A percentile compares a stretch with the other conserved stretches of the same genome.
phyloP scores from a whole-genome alignment of 2,797 vertebrate genomes.

The Cuniculus paca region DNA sequence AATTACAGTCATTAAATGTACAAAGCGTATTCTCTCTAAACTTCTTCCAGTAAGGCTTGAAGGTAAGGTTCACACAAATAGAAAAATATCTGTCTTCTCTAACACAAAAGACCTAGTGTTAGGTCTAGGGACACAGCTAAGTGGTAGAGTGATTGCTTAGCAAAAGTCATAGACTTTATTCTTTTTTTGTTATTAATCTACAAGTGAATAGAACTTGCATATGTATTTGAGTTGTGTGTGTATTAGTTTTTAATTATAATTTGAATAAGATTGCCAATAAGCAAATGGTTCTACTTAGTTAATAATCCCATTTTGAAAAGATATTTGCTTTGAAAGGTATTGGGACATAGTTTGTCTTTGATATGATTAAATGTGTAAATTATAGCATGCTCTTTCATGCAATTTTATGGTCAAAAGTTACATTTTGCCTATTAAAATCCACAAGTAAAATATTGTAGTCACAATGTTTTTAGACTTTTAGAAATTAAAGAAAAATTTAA shows the following conservation, averaged over 20 bases:
- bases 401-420: conserved; percentile 28
- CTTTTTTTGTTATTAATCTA: neutral
- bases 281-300: neutral
- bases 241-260: conserved; percentile 58
- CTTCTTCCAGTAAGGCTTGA: neutral
- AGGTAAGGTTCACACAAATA: neutral
- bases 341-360: conserved; percentile 31
- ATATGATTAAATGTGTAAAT: conserved; percentile 53
- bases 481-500: neutral
- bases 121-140: neutral
- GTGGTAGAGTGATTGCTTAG: neutral
- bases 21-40: neutral
- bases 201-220: neutral
- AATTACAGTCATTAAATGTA: conserved; percentile 7
- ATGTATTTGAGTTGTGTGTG: neutral
- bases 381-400: neutral
- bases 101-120: neutral
- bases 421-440: conserved; percentile 1
- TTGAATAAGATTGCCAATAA: conserved; percentile 7
- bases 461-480: conserved; percentile 25
- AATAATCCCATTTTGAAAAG: conserved; percentile 14
- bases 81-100: neutral
- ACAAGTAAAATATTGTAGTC: neutral
- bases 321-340: conserved; percentile 6
- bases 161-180: neutral